phyloP scores from a whole-genome alignment of 2,888 invertebrate genomes.

The Isotomurus palustris region DNA sequence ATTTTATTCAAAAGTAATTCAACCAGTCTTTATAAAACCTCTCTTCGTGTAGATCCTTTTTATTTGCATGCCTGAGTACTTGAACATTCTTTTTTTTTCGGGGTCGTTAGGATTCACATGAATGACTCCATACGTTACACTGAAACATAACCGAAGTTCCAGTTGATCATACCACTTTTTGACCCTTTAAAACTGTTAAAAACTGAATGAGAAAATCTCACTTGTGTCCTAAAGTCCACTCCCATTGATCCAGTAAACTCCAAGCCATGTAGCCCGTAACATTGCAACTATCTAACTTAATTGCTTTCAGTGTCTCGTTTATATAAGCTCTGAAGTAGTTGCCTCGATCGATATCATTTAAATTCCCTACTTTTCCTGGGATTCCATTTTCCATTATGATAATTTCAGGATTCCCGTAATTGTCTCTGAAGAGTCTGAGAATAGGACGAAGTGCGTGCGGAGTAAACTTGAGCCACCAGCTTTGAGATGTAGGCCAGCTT shows the following conservation, averaged over 20 bases:
- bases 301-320: constrained; percentile 40
- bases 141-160: too few species aligned
- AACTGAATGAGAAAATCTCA: too few species aligned
- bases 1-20: too few species aligned
- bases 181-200: too few species aligned
- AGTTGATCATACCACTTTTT: too few species aligned
- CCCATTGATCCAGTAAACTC: constrained; percentile 39
- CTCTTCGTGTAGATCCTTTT: too few species aligned
- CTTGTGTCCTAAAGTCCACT: too few species aligned
- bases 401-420: constrained; percentile 26
- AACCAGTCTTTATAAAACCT: too few species aligned
- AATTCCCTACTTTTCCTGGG: constrained; percentile 22
- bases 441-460: constrained; percentile 33
- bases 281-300: constrained; percentile 36
- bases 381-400: constrained; percentile 42
- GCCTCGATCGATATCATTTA: constrained; percentile 25
- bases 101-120: too few species aligned
- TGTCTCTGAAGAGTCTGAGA: constrained; percentile 28
- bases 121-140: too few species aligned
- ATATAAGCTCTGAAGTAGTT: constrained; percentile 37
- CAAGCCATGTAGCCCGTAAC: constrained; percentile 37
- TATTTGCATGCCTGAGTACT: too few species aligned
- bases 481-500: constrained; percentile 28
- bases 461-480: constrained; percentile 21
- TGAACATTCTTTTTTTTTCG: too few species aligned